These are phyloP conservation scores for Albula goreensis DNA, from an alignment of 2,113 vertebrate genomes.

Conservation along the genomic window DNA sequence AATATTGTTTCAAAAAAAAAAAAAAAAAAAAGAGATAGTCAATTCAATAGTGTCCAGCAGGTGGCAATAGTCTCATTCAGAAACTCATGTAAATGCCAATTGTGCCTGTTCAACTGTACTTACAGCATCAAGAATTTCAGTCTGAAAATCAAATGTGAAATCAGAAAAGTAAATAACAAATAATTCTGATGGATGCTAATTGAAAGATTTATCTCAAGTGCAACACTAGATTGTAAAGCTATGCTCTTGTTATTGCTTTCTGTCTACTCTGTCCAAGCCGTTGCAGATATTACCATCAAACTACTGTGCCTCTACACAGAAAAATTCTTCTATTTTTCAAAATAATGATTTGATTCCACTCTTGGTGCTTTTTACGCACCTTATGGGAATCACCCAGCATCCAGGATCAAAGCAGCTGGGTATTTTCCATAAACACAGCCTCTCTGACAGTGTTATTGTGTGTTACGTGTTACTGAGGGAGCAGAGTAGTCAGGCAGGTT, in stretches of 20 bases:
- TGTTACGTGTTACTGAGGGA: conserved; percentile 24
- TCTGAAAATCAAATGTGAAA: neutral
- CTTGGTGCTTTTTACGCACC: no score
- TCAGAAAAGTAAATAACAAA: neutral
- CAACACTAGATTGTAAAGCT: neutral
- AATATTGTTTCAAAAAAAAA: neutral
- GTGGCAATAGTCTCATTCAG: neutral
- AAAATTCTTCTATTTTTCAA: no score
- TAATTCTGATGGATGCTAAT: neutral
- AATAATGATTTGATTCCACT: no score
- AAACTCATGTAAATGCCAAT: neutral
- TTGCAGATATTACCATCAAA: neutral
- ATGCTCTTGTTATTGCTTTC: neutral
- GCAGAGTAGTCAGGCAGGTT: conserved; percentile 8
- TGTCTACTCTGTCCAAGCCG: neutral
- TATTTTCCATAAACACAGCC: neutral
- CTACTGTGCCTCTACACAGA: neutral
- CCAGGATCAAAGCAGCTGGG: neutral
- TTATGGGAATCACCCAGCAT: neutral
- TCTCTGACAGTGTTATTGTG: neutral
- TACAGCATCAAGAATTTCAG: neutral
- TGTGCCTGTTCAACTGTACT: neutral
- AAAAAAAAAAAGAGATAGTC: neutral
- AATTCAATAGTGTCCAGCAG: neutral
- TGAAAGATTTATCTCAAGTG: neutral